These are phyloP conservation scores for Phenganax marumi DNA, from an alignment of 92 coral and sea anemone genomes.

Conservation along the genomic window DNA sequence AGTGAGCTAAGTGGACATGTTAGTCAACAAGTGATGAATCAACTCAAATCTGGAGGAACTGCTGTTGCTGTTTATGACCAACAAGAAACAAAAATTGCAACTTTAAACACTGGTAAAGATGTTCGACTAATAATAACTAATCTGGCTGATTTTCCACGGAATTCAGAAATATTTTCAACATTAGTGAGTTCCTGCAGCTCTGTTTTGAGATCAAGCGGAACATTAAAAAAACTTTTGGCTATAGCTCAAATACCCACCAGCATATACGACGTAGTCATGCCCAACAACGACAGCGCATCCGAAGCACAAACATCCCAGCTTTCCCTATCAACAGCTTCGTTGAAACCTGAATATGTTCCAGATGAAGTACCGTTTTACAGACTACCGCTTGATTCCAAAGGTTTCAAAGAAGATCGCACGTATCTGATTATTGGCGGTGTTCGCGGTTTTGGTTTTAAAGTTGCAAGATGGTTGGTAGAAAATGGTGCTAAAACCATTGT, in stretches of 20 bases:
- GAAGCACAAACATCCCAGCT: neutral
- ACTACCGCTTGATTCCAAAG: slow-evolving; percentile 53
- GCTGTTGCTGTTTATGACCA: slow-evolving; percentile 44
- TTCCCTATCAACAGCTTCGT: neutral
- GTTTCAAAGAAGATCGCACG: slow-evolving; percentile 60
- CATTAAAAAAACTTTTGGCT: slow-evolving; percentile 34
- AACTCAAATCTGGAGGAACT: slow-evolving; percentile 55
- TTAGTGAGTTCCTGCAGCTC: slow-evolving; percentile 41
- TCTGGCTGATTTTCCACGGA: slow-evolving; percentile 40
- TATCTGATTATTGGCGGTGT: slow-evolving; percentile 75
- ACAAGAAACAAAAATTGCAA: slow-evolving; percentile 26
- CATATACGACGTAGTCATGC: neutral
- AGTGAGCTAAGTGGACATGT: slow-evolving; percentile 35
- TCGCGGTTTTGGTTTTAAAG: slow-evolving; percentile 77
- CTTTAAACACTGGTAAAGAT: slow-evolving; percentile 37
- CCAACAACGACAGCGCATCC: neutral
- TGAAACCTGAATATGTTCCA: neutral
- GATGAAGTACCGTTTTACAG: neutral
- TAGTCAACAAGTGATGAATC: slow-evolving; percentile 39
- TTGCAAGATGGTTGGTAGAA: slow-evolving; percentile 73
- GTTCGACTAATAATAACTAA: slow-evolving; percentile 49
- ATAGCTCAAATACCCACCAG: slow-evolving; percentile 25
- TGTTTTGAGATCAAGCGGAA: slow-evolving; percentile 37
- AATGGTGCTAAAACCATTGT: slow-evolving; percentile 67
- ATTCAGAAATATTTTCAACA: slow-evolving; percentile 31